A percentile compares a stretch with the other conserved stretches of the same genome.
Evolutionary conservation across 2,797 vertebrate species (phyloP).

Genomic region (Molossus molossus): DNA sequence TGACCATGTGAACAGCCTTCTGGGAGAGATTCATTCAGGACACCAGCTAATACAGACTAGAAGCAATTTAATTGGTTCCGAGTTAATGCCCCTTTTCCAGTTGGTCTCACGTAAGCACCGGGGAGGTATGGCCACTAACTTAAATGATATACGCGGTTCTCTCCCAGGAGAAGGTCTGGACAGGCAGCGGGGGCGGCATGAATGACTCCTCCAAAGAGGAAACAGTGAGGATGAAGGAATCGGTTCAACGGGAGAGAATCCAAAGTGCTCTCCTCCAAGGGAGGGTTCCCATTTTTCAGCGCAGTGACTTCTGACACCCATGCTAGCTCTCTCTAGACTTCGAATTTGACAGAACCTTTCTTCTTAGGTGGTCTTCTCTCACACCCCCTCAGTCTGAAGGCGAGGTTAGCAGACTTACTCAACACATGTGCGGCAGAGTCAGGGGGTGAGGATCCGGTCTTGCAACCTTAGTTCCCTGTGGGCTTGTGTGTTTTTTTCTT

Average conservation of each 20-base stretch:
- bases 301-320: slow-evolving; percentile 42
- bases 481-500: neutral
- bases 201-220: slow-evolving; percentile 60
- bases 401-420: neutral
- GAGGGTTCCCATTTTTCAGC: slow-evolving; percentile 45
- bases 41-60: slow-evolving; percentile 21
- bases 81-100: slow-evolving; percentile 72
- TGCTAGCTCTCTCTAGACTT: neutral
- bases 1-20: neutral
- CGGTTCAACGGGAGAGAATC: neutral
- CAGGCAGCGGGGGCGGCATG: slow-evolving; percentile 37
- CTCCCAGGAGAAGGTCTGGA: slow-evolving; percentile 72
- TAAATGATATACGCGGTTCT: slow-evolving; percentile 76
- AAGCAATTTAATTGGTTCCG: slow-evolving; percentile 65
- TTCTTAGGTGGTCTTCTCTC: slow-evolving; percentile 21
- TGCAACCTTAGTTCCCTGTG: neutral
- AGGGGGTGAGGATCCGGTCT: neutral
- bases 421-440: neutral
- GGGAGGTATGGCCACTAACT: slow-evolving; percentile 67
- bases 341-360: neutral
- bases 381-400: neutral
- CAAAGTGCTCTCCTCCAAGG: neutral
- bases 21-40: slow-evolving; percentile 22
- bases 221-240: neutral
- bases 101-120: slow-evolving; percentile 65